Evolutionary conservation across 2,797 vertebrate genomes (phyloP), one percentile per base, ranked within the genome.

Genomic region (Chaetophractus vellerosus): DNA sequence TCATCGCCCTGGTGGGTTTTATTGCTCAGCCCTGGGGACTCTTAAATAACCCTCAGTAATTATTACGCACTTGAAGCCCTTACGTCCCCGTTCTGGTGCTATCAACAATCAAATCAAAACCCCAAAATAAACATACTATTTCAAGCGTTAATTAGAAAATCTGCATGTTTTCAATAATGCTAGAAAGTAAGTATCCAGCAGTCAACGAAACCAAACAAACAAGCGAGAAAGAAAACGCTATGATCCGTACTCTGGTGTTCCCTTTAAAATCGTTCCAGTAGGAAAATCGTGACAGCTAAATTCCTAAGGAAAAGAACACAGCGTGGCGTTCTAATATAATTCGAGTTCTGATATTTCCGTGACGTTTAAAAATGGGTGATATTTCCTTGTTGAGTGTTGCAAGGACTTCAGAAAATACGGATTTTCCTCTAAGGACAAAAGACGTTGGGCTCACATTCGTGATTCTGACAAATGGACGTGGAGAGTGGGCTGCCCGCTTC

Each of bases 1-100:
- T 98, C 97, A 96, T 97, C 97, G 97, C 98, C 96, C 97, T 57
- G 5, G 45, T 84, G 97, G 89, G 93, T 97, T 98, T 98, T 98
- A 98, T 94, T 94, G 96, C 97, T 84, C 74, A 92, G 97, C 98
- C 98, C 98, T 97, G 91, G 98, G 98, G 98, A 98, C 97, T 97
- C 57, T 48, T 96, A 93, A 96, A 98, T 96, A 96, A 98, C 98
- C 97, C 98, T 98, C 97, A 96, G 96, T 97, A 97, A 97, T 90
- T 79, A 98, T 98, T 97, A 96, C 82, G 93, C 97, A 97, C 90
- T 98, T 93, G 93, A 84, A 94, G 94, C 91, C 78, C 96, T 92
- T 92, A 88, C 23, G 74, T 55, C 57, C 88, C 79, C 26, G 23
- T 90, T 96, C 94, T 14, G 83, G 82, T 33, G 90, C 94, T 97